Evolutionary conservation across 64 coral and sea anemone genomes (phyloP).

Genomic region (Dendronephthya gigantea): DNA sequence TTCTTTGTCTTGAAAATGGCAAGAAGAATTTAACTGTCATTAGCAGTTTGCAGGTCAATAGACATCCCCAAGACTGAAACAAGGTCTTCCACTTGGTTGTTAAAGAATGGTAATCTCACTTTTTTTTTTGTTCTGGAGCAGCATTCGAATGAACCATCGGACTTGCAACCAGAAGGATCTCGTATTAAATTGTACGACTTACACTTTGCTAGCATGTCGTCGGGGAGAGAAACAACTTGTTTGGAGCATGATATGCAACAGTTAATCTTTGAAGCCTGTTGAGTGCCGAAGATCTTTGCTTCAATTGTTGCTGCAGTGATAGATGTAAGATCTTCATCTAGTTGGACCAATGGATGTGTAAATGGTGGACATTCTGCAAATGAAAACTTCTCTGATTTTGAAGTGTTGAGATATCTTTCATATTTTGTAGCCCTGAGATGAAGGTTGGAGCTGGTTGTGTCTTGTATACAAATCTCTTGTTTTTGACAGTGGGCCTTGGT

Average conservation of each 20-base stretch:
- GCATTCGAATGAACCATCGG: background rate
- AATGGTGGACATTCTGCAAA: slow-evolving; percentile 16
- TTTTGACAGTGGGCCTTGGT: background rate
- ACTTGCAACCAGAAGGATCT: background rate
- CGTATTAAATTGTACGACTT: background rate
- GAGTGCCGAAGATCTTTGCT: slow-evolving; percentile 22
- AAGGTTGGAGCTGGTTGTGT: slow-evolving; percentile 34
- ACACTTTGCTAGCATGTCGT: background rate
- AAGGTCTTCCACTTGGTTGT: background rate
- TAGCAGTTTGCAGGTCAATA: background rate
- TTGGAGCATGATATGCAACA: slow-evolving; percentile 18
- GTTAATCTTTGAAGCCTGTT: slow-evolving; percentile 11
- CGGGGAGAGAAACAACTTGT: background rate
- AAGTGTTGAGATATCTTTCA: slow-evolving; percentile 39
- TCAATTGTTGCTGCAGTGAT: background rate
- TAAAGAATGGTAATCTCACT: background rate
- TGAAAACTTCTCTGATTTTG: slow-evolving; percentile 13
- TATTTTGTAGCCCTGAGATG: slow-evolving; percentile 18
- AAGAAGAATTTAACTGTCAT: slow-evolving; percentile 20
- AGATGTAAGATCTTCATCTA: slow-evolving; percentile 17
- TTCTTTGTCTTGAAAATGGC: slow-evolving; percentile 29
- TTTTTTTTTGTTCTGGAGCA: background rate
- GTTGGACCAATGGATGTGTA: slow-evolving; percentile 11
- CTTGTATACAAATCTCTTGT: slow-evolving; percentile 25
- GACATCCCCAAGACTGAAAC: background rate